Percentiles rank a stretch among this genome's conserved stretches.
phyloP scores from a whole-genome alignment of 1,140 invertebrate genomes.

The Pristionchus pacificus region DNA sequence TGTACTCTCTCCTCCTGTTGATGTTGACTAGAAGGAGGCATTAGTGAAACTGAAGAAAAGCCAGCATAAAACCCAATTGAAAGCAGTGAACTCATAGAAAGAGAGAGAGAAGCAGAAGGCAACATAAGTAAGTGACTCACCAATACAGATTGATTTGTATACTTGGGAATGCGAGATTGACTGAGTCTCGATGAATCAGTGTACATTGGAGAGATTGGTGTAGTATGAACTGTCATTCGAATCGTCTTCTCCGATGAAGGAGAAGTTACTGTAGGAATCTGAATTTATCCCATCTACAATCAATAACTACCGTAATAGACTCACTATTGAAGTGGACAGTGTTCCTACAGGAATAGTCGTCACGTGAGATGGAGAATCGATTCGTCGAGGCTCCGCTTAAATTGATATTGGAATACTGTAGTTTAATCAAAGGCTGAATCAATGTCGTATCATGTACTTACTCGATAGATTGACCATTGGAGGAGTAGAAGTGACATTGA shows the following conservation, averaged over 20 bases:
- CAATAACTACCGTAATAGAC: not conserved
- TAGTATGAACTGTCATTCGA: not conserved
- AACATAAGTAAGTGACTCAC: no score
- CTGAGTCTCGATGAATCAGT: no score
- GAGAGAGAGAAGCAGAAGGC: no score
- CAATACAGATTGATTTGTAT: no score
- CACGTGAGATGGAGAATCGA: not conserved
- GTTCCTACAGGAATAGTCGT: not conserved
- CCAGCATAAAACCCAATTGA: no score
- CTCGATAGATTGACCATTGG: not conserved
- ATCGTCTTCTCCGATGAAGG: not conserved
- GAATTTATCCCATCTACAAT: not conserved
- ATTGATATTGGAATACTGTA: not conserved
- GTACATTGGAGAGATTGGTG: no score
- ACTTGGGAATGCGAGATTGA: no score
- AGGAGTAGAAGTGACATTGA: not conserved
- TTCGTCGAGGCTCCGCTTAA: not conserved
- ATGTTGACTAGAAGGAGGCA: no score
- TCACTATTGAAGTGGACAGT: not conserved
- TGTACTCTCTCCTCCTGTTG: not conserved
- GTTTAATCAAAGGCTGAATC: not conserved
- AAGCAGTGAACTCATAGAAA: no score
- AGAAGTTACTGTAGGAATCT: not conserved
- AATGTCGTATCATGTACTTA: no score
- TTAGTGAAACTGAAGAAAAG: not conserved